Evolutionary conservation across 1,140 invertebrate genomes (phyloP).

Genomic region (Phymorhynchus buccinoides): DNA sequence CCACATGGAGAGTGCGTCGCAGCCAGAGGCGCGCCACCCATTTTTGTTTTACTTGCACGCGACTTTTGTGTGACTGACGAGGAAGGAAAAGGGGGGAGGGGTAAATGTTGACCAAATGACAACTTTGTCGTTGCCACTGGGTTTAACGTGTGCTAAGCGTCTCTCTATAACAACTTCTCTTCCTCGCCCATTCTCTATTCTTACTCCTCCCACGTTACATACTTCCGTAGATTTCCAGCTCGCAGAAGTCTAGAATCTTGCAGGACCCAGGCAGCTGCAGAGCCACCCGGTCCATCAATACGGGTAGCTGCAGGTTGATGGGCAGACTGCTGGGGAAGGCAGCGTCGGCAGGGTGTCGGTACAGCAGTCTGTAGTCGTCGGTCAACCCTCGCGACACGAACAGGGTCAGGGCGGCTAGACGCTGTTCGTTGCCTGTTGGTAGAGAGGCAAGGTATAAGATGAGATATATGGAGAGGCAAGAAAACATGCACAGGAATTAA

Average conservation of each 20-base stretch:
- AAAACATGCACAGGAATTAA: too few species aligned
- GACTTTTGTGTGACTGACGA: too few species aligned
- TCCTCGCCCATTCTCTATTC: too few species aligned
- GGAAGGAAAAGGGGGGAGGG: too few species aligned
- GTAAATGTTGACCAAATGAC: too few species aligned
- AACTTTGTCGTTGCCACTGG: too few species aligned
- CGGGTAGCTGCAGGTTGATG: not conserved
- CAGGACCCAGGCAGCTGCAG: constrained; percentile 12
- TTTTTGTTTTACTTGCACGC: too few species aligned
- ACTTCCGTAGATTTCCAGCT: constrained; percentile 38
- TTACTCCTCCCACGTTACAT: not conserved
- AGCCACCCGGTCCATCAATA: constrained; percentile 3
- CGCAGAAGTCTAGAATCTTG: constrained; percentile 29
- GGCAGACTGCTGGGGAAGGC: not conserved
- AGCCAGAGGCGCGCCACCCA: too few species aligned
- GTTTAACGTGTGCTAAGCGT: too few species aligned
- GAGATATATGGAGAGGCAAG: not conserved
- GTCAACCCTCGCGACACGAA: not conserved
- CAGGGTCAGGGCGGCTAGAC: not conserved
- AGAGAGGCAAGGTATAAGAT: not conserved
- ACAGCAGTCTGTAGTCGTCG: constrained; percentile 6
- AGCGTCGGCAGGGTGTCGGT: not conserved
- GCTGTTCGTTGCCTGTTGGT: not conserved
- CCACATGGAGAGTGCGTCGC: too few species aligned
- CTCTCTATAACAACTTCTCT: too few species aligned